Base-by-base conservation (phyloP, 2,888 invertebrate genomes). In the Choreutis nemorana region DNA sequence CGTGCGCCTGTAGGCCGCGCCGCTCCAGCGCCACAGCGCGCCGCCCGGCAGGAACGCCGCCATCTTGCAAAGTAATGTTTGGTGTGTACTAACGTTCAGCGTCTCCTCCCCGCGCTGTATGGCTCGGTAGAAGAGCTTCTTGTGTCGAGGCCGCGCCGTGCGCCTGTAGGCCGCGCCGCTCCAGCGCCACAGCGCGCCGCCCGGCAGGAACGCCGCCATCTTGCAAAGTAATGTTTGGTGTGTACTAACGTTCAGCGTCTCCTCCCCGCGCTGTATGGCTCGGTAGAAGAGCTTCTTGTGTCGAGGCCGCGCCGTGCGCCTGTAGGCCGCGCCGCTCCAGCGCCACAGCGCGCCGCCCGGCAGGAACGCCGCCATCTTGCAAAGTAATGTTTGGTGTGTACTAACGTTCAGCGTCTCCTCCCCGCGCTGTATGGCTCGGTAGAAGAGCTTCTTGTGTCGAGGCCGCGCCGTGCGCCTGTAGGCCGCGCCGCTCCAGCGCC, bases 1-100 rank as follows among this genome's bases (percentile, higher is more conserved):
- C 3, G 90, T 89, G 44, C 91, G 82, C 43, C 90, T 86, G 59
- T 91, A 91, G 22, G 91, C 87, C 35, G 87, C 83, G 0, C 94
- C 95, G 28, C 83, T 83, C 95, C 96, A 96, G 34, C 87, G 84
- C 95, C 96, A 96, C 35, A 93, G 62, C 51, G 92, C 90, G 26
- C 64, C 72, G 29, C 90, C 83, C 0, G 93, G 92, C 32, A 93
- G 71, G 70, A 93, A 92, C 4, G 91, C 91, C 3, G 91, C 91
- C 83, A 91, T 91, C 71, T 90, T 90, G 63, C 90, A n/a, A n/a
- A n/a, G n/a, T n/a, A n/a, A n/a, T n/a, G n/a, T n/a, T n/a, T n/a
- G n/a, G n/a, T n/a, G n/a, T n/a, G n/a, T n/a, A n/a, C n/a, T n/a
- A n/a, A n/a, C 91, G 48, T 83, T 82, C 40, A 96, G 87, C 7